Conservation (phyloP, 1,140 invertebrate species). For the Arion vulgaris region DNA sequence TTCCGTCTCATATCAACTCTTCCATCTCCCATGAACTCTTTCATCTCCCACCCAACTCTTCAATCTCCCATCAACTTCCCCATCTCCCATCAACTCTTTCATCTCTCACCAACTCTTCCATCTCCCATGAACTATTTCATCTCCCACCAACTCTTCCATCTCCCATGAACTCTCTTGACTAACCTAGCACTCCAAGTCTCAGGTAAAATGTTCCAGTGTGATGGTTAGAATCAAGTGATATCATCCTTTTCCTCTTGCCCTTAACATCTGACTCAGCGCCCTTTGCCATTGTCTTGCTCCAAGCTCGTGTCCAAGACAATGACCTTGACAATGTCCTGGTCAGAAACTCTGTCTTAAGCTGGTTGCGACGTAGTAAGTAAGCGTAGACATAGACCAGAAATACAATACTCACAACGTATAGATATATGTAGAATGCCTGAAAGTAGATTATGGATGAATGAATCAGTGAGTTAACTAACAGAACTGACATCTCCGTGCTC, state of each 20-base stretch:
- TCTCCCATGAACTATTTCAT: neutral
- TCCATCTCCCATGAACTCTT: too few species aligned
- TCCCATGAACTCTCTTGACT: slow-evolving; percentile 60
- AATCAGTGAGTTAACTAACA: too few species aligned
- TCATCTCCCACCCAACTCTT: too few species aligned
- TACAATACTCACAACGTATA: slow-evolving; percentile 93
- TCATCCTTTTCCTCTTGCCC: slow-evolving; percentile 33
- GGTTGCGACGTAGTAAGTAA: slow-evolving; percentile 81
- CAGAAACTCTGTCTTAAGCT: neutral
- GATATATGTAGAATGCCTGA: slow-evolving; percentile 95
- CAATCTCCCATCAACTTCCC: too few species aligned
- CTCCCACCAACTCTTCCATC: neutral
- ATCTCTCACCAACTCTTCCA: too few species aligned
- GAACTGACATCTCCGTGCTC: too few species aligned
- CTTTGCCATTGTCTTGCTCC: slow-evolving; percentile 13
- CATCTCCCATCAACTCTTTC: too few species aligned
- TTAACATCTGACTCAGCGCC: neutral
- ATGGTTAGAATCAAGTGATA: slow-evolving; percentile 40
- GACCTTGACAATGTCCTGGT: slow-evolving; percentile 20
- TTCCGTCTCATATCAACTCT: too few species aligned
- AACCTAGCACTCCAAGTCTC: slow-evolving; percentile 94
- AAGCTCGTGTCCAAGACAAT: slow-evolving; percentile 12
- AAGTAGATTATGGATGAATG: too few species aligned
- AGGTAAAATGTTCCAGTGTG: slow-evolving; percentile 91
- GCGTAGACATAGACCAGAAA: slow-evolving; percentile 97